Evolutionary conservation across 2,113 vertebrate genomes (phyloP).

Genomic region (Passer montanus): DNA sequence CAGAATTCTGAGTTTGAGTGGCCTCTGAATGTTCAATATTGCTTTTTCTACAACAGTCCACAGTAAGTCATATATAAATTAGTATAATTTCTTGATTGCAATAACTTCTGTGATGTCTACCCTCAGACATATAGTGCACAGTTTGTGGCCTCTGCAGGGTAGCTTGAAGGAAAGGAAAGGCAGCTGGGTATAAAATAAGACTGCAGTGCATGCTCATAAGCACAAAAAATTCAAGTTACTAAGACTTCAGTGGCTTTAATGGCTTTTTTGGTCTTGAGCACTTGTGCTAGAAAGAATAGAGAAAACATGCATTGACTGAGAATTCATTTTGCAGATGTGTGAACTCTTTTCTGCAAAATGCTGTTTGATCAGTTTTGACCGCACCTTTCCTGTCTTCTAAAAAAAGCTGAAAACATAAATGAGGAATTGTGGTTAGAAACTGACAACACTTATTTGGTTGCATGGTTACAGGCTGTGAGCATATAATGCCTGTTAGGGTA

Average conservation of each 20-base stretch:
- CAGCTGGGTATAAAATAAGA: not conserved
- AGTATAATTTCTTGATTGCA: not conserved
- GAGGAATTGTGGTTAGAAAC: constrained; percentile 36
- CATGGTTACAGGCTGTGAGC: constrained; percentile 54
- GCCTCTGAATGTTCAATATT: not conserved
- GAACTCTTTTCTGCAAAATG: constrained; percentile 5
- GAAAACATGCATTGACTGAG: constrained; percentile 4
- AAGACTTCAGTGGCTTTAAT: not conserved
- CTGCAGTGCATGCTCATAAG: not conserved
- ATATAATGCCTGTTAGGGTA: not conserved
- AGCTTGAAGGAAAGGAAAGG: not conserved
- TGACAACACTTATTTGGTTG: constrained; percentile 54
- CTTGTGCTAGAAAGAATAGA: not conserved
- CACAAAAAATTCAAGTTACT: not conserved
- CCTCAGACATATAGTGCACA: not conserved
- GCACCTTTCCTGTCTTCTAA: constrained; percentile 60
- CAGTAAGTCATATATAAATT: not conserved
- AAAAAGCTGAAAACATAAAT: constrained; percentile 52
- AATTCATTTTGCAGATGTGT: constrained; percentile 44
- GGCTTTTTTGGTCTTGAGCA: not conserved
- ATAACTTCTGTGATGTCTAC: not conserved
- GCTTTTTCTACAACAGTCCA: not conserved
- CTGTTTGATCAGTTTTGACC: constrained; percentile 53
- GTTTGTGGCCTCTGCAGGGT: not conserved
- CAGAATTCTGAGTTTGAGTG: not conserved